phyloP scores from a whole-genome alignment of 2,888 invertebrate species.

The Sesia apiformis region DNA sequence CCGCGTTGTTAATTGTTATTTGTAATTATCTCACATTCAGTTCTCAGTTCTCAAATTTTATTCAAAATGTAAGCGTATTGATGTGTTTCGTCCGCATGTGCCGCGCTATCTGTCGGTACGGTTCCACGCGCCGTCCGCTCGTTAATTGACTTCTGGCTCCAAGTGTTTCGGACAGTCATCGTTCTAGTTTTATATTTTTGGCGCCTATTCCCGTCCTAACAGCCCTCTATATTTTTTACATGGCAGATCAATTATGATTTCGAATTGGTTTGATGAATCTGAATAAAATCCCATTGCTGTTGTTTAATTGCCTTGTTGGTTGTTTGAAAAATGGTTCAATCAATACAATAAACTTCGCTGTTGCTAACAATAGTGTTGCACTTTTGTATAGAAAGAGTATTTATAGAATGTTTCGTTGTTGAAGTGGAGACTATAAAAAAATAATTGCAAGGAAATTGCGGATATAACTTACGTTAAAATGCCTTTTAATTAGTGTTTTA shows the following conservation, averaged over 20 bases:
- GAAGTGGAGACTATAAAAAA: constrained; percentile 19
- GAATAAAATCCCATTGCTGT: constrained; percentile 70
- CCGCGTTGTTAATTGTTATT: too few species aligned
- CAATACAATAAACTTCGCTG: constrained; percentile 38
- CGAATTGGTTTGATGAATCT: constrained; percentile 72
- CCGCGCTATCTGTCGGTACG: constrained; percentile 4
- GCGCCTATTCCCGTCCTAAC: constrained; percentile 66
- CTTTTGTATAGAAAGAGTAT: background rate
- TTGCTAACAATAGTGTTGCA: constrained; percentile 7
- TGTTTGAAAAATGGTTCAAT: constrained; percentile 63
- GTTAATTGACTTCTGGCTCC: constrained; percentile 68
- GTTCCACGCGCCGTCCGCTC: constrained; percentile 49
- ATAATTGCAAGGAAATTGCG: constrained; percentile 8
- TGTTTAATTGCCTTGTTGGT: constrained; percentile 68
- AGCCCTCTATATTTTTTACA: constrained; percentile 69
- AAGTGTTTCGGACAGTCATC: constrained; percentile 67
- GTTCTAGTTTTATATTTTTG: constrained; percentile 69
- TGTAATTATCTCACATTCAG: too few species aligned
- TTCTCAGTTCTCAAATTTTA: too few species aligned
- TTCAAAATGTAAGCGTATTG: too few species aligned
- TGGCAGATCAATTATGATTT: constrained; percentile 71
- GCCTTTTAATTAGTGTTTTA: constrained; percentile 7
- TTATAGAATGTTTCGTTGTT: background rate
- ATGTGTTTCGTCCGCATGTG: too few species aligned
- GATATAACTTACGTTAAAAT: constrained; percentile 2